Evolutionary conservation across 2,113 vertebrate species (phyloP).

Genomic region (Vireo altiloquus): DNA sequence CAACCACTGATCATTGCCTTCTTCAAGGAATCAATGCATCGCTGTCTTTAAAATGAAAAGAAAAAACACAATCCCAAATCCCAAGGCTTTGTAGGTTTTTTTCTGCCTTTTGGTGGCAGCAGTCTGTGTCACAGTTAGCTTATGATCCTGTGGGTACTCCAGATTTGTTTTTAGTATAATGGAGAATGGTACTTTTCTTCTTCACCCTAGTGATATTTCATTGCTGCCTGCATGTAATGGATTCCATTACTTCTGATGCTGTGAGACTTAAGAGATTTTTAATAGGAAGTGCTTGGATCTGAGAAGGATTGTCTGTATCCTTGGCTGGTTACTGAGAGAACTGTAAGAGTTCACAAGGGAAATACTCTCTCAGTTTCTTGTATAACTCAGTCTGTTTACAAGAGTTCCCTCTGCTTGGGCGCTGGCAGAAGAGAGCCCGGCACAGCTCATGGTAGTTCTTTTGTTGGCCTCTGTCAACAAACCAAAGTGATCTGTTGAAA

Average conservation of each 20-base stretch:
- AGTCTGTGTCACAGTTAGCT: background rate
- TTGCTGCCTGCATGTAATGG: background rate
- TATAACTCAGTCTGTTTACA: background rate
- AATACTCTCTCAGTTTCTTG: background rate
- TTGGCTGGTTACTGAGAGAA: background rate
- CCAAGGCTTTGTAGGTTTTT: background rate
- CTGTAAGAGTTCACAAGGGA: background rate
- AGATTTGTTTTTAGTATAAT: background rate
- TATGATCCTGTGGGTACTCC: background rate
- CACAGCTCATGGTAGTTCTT: background rate
- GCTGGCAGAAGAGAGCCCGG: background rate
- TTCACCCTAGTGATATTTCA: background rate
- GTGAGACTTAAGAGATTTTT: background rate
- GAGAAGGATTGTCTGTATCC: background rate
- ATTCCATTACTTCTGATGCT: slow-evolving; percentile 10
- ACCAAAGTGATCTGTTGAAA: background rate
- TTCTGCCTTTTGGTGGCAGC: background rate
- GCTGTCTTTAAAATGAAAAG: background rate
- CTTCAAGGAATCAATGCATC: background rate
- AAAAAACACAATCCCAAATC: background rate
- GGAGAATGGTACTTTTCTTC: background rate
- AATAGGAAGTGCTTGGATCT: background rate
- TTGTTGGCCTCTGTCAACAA: background rate
- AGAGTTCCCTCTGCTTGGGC: background rate
- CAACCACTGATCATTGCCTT: background rate